phyloP scores from a whole-genome alignment of 2,113 vertebrate species.

The Thinocorus orbignyianus region DNA sequence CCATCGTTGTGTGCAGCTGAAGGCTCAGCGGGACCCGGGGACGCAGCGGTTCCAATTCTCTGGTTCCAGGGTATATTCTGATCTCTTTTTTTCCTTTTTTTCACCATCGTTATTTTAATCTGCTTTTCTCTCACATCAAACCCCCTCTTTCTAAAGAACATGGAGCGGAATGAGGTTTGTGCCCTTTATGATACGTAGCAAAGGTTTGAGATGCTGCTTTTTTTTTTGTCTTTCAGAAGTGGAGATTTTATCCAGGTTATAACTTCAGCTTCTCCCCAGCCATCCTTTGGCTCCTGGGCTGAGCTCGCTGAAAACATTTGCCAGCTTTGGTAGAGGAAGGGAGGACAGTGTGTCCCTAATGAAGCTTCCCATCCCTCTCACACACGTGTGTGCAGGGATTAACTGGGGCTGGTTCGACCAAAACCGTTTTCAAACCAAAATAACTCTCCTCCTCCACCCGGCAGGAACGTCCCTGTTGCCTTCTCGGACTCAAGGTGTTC shows the following conservation, averaged over 20 bases:
- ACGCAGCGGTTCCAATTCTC: fast-evolving
- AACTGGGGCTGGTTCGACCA: background rate
- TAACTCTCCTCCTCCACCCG: background rate
- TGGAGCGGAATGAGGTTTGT: background rate
- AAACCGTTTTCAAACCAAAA: background rate
- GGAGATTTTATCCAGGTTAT: background rate
- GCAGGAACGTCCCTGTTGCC: background rate
- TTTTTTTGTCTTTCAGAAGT: background rate
- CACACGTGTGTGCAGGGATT: fast-evolving
- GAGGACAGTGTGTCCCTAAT: background rate
- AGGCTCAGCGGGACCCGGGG: background rate
- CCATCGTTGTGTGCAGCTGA: background rate
- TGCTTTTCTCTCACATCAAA: conserved; percentile 26
- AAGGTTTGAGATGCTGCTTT: background rate
- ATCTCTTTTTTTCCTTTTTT: background rate
- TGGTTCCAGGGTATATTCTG: background rate
- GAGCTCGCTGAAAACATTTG: fast-evolving
- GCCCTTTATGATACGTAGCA: background rate
- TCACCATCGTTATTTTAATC: conserved; percentile 5
- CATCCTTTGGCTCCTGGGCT: background rate
- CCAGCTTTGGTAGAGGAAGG: background rate
- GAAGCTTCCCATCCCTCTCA: background rate
- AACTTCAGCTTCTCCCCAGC: background rate
- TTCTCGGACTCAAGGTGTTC: fast-evolving
- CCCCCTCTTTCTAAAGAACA: background rate